Evolutionary conservation across 1,140 invertebrate species (phyloP), one percentile per base, ranked within the genome.

Genomic region (Amphibalanus amphitrite): DNA sequence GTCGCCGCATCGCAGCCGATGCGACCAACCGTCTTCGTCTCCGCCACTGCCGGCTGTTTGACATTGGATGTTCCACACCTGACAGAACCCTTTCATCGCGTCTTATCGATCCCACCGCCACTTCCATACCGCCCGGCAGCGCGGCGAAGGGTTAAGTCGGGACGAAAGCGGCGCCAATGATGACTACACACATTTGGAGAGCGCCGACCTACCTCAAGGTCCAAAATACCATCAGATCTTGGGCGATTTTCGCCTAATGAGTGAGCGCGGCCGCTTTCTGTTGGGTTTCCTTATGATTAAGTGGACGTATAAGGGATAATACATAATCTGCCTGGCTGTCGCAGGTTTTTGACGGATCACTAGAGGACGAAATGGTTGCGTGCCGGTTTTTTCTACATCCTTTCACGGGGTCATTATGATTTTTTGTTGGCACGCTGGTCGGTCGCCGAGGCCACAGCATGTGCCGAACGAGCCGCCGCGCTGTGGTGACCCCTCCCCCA

Each of bases 201-300:
- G 47, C 10, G 1, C 47, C 47, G 47, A 59, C 47, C 47, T 59
- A 59, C 47, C 47, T 59, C 47, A 59, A 59, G 47, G 17, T 8
- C 47, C 47, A 59, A 59, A 59, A 59, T 59, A 59, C 47, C 47
- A 59, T 59, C 47, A 59, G 47, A 20, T 59, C 47, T 13, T 1
- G 13, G 47, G 47, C 17, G 20, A 59, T 59, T 23, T 59, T 59
- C 47, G 47, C 47, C 47, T 59, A 59, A 59, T 59, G 47, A 59
- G 47, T 59, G 47, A 59, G 47, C 47, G 47, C 47, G 47, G 47
- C 47, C 47, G 47, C 47, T 59, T 59, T 59, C 47, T 20, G 47
- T 59, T 59, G 47, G 47, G 47, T 59, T 59, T 59, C 47, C 47
- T 59, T 59, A 59, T 59, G 47, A 59, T 59, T 59, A 59, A 59